A percentile compares a stretch with the other conserved stretches of the same genome.
Conservation (phyloP, 2,797 vertebrate species). For the Coilia nasus region DNA sequence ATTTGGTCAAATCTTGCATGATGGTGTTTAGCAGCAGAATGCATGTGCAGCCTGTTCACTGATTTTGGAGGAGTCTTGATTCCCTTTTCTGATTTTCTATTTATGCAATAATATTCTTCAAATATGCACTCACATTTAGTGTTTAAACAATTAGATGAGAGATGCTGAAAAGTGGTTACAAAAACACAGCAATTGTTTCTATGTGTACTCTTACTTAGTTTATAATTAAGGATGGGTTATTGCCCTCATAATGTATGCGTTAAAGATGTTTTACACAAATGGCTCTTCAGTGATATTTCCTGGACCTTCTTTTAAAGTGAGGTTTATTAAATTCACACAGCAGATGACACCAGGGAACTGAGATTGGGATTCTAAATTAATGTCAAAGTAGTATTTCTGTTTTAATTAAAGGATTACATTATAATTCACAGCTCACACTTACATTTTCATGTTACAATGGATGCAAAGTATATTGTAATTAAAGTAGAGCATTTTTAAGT, state of each 20-base stretch:
- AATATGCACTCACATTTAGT: not conserved
- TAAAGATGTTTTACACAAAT: not conserved
- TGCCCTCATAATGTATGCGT: not conserved
- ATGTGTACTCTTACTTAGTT: not conserved
- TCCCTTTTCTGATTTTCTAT: not conserved
- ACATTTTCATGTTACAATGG: not conserved
- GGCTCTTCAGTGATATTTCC: not conserved
- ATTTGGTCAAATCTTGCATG: not conserved
- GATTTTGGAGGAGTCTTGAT: not conserved
- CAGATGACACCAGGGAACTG: not conserved
- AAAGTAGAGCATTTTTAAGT: not conserved
- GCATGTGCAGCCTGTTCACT: not conserved
- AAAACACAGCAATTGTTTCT: not conserved
- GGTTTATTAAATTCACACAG: constrained; percentile 7
- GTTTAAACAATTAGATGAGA: not conserved
- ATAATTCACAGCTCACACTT: not conserved
- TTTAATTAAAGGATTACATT: not conserved
- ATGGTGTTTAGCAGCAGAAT: not conserved
- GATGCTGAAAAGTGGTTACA: not conserved
- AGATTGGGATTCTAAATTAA: not conserved
- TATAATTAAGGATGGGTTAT: not conserved
- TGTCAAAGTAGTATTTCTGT: not conserved
- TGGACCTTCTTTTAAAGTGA: not conserved
- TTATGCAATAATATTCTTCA: not conserved
- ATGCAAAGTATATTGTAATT: not conserved